Base-by-base conservation (phyloP, 2,888 invertebrate genomes). In the Germaria angustata region DNA sequence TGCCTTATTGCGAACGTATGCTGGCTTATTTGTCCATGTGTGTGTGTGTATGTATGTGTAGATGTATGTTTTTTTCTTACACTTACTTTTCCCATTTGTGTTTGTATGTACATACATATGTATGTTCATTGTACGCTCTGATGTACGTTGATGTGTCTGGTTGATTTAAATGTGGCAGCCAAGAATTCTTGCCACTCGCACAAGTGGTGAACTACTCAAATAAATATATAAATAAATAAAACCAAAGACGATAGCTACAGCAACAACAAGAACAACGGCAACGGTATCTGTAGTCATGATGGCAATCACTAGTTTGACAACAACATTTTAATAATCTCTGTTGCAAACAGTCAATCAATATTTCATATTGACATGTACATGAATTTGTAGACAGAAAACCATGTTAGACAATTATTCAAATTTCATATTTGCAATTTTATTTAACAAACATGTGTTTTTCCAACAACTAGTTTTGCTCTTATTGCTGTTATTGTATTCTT, bases 141-240 rank as follows among this genome's bases (percentile, higher is more conserved):
- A 6, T 68, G 39, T 55, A 63, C 68, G 78, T 81, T 75, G 72
- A 71, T 76, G 53, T 53, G 32, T 34, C 36, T 61, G 68, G 82
- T 24, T 71, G 34, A 15, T 24, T 24, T 15, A n/a, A 49, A 72
- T 81, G 66, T 80, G 81, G 83, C 34, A 28, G 46, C 44, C 34
- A 65, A 46, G 32, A 46, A 36, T 55, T 36, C 39, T 85, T 85
- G 86, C 85, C 83, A 80, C 66, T 84, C 77, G 57, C 69, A 84
- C 83, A 84, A 80, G 83, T 80, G 83, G 77, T 53, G 72, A 80
- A 83, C 53, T 69, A 63, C 22, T 75, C 34, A 78, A 55, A 59
- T 71, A 75, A 68, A 78, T 46, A n/a, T n/a, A n/a, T n/a, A 65
- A 79, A 65, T 49, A 68, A 69, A 69, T 55, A 65, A 76, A 53